A percentile compares a stretch with the other conserved stretches of the same genome.
Conservation (phyloP, 2,113 vertebrate genomes). For the Apeltes quadracus region DNA sequence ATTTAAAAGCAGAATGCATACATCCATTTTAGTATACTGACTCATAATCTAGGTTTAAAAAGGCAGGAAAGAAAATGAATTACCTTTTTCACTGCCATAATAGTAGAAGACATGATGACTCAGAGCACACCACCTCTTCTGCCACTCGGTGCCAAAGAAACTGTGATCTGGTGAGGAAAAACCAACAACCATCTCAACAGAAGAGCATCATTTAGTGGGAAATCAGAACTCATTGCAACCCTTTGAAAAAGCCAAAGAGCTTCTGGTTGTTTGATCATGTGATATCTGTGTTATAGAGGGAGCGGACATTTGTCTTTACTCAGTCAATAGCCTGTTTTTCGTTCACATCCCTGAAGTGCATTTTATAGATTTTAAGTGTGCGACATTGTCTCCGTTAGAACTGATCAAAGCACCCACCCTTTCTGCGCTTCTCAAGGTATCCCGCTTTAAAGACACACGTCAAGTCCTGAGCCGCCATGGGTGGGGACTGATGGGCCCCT, state of each 20-base stretch:
- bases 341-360: not conserved
- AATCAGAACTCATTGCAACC: not conserved
- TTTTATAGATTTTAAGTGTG: not conserved
- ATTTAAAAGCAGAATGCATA: not conserved
- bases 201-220: not conserved
- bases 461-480: constrained; percentile 91
- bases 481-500: constrained; percentile 87
- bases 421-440: constrained; percentile 95
- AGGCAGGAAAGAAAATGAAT: not conserved
- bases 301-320: not conserved
- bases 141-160: constrained; percentile 97
- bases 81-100: constrained; percentile 97
- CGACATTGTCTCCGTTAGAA: not conserved
- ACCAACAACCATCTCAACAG: not conserved
- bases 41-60: not conserved
- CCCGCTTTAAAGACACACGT: constrained; percentile 88
- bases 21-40: not conserved
- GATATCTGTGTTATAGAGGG: not conserved
- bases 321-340: not conserved
- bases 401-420: constrained; percentile 79
- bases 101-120: constrained; percentile 92
- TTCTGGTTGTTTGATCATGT: not conserved
- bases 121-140: constrained; percentile 95
- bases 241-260: not conserved
- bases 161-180: constrained; percentile 88